Evolutionary conservation across 2,113 vertebrate genomes (phyloP).

Genomic region (Clinocottus analis): DNA sequence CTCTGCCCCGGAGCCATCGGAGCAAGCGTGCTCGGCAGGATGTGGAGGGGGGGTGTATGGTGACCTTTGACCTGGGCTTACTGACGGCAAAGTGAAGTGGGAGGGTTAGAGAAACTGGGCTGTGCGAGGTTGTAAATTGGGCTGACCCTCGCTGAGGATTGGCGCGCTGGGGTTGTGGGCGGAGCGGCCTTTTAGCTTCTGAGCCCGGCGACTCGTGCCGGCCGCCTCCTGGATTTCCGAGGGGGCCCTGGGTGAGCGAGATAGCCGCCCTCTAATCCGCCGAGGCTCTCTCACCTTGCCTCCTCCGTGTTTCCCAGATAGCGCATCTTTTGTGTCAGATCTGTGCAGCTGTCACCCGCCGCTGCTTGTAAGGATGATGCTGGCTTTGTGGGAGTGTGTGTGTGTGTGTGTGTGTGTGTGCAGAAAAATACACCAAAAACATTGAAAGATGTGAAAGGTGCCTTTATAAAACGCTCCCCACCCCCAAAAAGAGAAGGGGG

Average conservation of each 20-base stretch:
- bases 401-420: background rate
- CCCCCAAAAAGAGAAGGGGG: background rate
- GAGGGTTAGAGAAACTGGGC: constrained; percentile 4
- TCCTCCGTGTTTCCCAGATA: constrained; percentile 57
- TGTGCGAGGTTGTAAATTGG: constrained; percentile 50
- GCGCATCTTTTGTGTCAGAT: constrained; percentile 68
- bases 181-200: constrained; percentile 43
- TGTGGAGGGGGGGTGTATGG: constrained; percentile 46
- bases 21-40: constrained; percentile 31
- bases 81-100: constrained; percentile 11
- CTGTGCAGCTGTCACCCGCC: constrained; percentile 56
- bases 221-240: constrained; percentile 63
- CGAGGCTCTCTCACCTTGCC: constrained; percentile 58
- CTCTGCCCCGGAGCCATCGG: constrained; percentile 57
- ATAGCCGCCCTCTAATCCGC: constrained; percentile 70
- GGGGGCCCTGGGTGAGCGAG: constrained; percentile 59
- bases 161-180: constrained; percentile 18
- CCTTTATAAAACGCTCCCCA: constrained; percentile 3
- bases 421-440: constrained; percentile 19
- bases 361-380: constrained; percentile 43
- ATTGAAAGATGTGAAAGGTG: constrained; percentile 34
- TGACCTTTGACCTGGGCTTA: constrained; percentile 73
- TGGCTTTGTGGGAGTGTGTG: constrained; percentile 39
- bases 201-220: constrained; percentile 56
- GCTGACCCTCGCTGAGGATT: constrained; percentile 47